Base-by-base conservation (phyloP, 2,113 vertebrate genomes). In the Cyphotilapia sp. region DNA sequence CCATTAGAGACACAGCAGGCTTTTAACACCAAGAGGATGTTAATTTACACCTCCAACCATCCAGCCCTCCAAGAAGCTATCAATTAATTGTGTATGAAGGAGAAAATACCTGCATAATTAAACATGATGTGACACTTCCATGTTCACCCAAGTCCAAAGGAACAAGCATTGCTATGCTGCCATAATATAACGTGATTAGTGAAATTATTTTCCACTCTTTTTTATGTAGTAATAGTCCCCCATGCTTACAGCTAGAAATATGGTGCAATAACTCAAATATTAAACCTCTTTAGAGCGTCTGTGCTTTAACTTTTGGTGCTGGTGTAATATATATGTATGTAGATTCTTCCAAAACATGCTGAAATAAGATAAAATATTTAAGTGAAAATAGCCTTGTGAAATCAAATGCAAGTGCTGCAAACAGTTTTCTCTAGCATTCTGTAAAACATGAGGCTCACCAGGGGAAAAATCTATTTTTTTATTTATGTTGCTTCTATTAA, bases 1-100 rank as follows among this genome's bases (percentile, higher is more conserved):
- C 90, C 87, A 88, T 92, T 87, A 90, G 88, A 87, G 84, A 84
- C 80, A 40, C 88, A 83, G 87, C 66, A 22, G 83, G 85, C 85
- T 90, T 91, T 91, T 59, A 90, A 87, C 87, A 88, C 78, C 74
- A 51, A 59, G 29, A 42, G 87, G 71, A 84, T 84, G 87, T 78
- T 84, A 33, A 84, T 89, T 88, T 87, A 81, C 49, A 80, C 40
- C 53, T 38, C 69, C 69, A 56, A 16, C 56, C 82, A 29, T 11
- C 74, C 57, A 27, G 31, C 51, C 38, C 66, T 24, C 27, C 31
- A 80, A 27, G 9, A 17, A 54, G 35, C 53, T 19, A 53, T 83
- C 19, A 16, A 88, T 74, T 87, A 76, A 89, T 81, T 83, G 22
- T 83, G 38, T 53, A 78, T 63, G 31, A 51, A 29, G 11, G 24